Conservation (phyloP, 1,140 invertebrate genomes). For the Cydia pomonella region DNA sequence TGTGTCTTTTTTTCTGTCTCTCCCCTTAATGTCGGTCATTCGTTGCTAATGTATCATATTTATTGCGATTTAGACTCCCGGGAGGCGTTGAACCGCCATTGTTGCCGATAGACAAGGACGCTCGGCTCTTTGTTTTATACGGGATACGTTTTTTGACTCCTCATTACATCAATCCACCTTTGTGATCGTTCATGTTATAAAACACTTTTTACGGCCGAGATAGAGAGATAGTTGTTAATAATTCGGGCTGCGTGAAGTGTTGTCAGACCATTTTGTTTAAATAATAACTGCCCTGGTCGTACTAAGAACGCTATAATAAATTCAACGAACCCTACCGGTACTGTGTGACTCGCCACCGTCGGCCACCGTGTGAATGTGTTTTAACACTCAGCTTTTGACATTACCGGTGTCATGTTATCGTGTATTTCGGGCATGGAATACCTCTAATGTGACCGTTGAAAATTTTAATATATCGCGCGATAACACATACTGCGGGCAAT, state of each 20-base stretch:
- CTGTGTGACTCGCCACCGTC: conserved; percentile 66
- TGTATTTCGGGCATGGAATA: conserved; percentile 63
- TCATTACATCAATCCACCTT: conserved; percentile 17
- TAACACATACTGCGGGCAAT: not conserved
- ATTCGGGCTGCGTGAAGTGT: conserved; percentile 63
- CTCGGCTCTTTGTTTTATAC: conserved; percentile 52
- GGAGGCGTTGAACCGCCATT: conserved; percentile 63
- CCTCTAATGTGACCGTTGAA: conserved; percentile 57
- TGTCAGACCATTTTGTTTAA: conserved; percentile 72
- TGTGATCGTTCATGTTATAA: conserved; percentile 24
- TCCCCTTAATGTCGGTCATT: conserved; percentile 79
- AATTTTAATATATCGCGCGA: conserved; percentile 35
- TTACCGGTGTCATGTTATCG: conserved; percentile 66
- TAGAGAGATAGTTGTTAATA: conserved; percentile 54
- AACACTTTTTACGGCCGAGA: conserved; percentile 32
- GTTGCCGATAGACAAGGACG: conserved; percentile 61
- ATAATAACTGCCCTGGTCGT: conserved; percentile 70
- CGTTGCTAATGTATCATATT: conserved; percentile 75
- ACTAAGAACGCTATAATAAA: conserved; percentile 79
- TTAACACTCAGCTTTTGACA: conserved; percentile 61
- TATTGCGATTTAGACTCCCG: conserved; percentile 67
- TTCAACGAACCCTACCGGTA: conserved; percentile 80
- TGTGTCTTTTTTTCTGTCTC: conserved; percentile 72
- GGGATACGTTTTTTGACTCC: conserved; percentile 34
- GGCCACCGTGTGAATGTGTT: conserved; percentile 77